phyloP scores from a whole-genome alignment of 2,797 vertebrate species.

The Graptemys geographica region DNA sequence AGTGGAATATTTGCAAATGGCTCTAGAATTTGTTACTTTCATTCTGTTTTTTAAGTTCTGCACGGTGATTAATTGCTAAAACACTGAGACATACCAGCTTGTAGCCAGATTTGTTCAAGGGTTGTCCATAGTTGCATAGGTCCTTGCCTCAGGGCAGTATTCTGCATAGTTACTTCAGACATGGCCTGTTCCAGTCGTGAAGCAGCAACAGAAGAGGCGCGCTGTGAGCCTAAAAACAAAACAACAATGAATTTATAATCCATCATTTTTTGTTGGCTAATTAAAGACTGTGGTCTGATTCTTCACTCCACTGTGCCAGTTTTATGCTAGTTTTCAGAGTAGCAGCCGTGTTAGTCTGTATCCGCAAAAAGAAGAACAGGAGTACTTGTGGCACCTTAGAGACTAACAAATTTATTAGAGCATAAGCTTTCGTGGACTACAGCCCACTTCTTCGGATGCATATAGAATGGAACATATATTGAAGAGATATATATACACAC shows the following conservation, averaged over 20 bases:
- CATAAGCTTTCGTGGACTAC: no score
- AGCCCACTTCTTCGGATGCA: no score
- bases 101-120: slow-evolving; percentile 96
- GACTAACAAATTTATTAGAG: no score
- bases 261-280: neutral
- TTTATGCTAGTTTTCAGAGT: neutral
- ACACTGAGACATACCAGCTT: slow-evolving; percentile 87
- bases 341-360: no score
- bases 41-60: neutral
- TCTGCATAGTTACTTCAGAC: slow-evolving; percentile 91
- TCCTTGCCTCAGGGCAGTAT: slow-evolving; percentile 89
- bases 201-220: slow-evolving; percentile 90
- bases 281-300: neutral
- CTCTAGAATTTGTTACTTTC: neutral
- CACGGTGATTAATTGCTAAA: neutral
- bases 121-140: slow-evolving; percentile 93
- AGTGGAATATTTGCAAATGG: neutral
- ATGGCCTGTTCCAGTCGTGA: slow-evolving; percentile 95
- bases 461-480: no score
- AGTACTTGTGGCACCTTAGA: no score
- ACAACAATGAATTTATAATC: neutral
- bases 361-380: no score
- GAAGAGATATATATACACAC: no score
- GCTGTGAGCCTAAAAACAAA: slow-evolving; percentile 85
- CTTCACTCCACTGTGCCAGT: neutral